Percentiles rank a stretch among this genome's conserved stretches.
These are phyloP conservation scores for Drosophila birchii DNA, from an alignment of 2,888 invertebrate species.

Conservation along the genomic window DNA sequence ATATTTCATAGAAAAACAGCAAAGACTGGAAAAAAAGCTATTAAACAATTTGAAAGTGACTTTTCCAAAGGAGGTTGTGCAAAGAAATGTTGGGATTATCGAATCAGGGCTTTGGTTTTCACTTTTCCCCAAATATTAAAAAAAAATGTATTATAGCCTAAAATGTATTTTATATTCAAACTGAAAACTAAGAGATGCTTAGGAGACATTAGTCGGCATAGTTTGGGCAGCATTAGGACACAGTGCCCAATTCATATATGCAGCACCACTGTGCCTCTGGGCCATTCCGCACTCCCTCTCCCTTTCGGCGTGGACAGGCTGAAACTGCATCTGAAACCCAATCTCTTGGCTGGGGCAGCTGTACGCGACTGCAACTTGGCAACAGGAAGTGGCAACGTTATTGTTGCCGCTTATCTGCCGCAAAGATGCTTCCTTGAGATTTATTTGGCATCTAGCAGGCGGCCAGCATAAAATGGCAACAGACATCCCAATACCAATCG, in stretches of 20 bases:
- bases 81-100: too few species aligned
- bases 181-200: too few species aligned
- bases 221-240: background rate
- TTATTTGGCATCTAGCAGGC: slow-evolving; percentile 68
- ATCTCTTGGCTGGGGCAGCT: slow-evolving; percentile 38
- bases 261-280: slow-evolving; percentile 3
- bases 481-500: slow-evolving; percentile 26
- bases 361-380: slow-evolving; percentile 71
- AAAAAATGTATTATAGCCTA: too few species aligned
- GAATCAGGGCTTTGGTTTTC: too few species aligned
- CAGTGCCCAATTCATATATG: background rate
- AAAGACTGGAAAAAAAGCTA: too few species aligned
- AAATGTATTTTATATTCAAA: too few species aligned
- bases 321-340: slow-evolving; percentile 15
- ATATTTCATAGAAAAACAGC: too few species aligned
- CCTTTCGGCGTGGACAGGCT: slow-evolving; percentile 27
- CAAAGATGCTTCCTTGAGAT: slow-evolving; percentile 83
- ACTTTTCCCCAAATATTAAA: too few species aligned
- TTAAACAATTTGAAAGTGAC: too few species aligned
- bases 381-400: slow-evolving; percentile 74
- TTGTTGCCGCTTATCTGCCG: slow-evolving; percentile 75
- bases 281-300: slow-evolving; percentile 14
- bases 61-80: too few species aligned
- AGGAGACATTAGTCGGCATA: too few species aligned
- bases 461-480: slow-evolving; percentile 38